Evolutionary conservation across 2,797 vertebrate species (phyloP).

Genomic region (Pelodytes ibericus): DNA sequence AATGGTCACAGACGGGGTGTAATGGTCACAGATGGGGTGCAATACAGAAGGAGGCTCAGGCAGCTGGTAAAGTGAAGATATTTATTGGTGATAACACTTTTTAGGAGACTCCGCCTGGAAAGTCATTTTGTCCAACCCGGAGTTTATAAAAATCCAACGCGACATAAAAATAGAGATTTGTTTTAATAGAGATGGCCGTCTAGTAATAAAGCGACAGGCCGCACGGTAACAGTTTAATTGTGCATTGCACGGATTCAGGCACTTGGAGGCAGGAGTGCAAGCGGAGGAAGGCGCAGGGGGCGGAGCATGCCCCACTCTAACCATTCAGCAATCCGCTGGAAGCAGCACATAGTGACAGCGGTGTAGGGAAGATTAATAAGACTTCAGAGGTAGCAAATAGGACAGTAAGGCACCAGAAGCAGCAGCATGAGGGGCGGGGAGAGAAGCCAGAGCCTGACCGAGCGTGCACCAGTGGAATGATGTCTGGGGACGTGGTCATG

Average conservation of each 20-base stretch:
- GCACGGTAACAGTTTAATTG: slow-evolving; percentile 16
- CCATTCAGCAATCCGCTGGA: no score
- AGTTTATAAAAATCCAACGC: slow-evolving; percentile 41
- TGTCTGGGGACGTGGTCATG: slow-evolving; percentile 18
- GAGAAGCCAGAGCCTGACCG: slow-evolving; percentile 36
- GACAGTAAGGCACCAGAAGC: slow-evolving; percentile 61
- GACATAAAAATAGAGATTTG: slow-evolving; percentile 52
- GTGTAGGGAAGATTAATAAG: slow-evolving; percentile 1
- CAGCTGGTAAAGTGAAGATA: slow-evolving; percentile 25
- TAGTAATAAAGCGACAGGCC: neutral
- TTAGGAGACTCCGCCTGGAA: slow-evolving; percentile 1
- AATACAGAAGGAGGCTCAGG: neutral
- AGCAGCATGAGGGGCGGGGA: slow-evolving; percentile 52
- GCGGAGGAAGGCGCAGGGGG: neutral
- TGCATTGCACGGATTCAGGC: slow-evolving; percentile 28
- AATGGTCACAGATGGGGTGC: no score
- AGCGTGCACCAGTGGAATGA: slow-evolving; percentile 49
- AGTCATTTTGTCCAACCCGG: slow-evolving; percentile 7
- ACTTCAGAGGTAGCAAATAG: slow-evolving; percentile 16
- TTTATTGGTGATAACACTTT: slow-evolving; percentile 46
- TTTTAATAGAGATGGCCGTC: slow-evolving; percentile 37
- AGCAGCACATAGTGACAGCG: neutral
- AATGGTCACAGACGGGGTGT: no score
- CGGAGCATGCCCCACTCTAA: no score
- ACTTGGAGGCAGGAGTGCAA: slow-evolving; percentile 35